Conservation (phyloP, 2,797 vertebrate genomes). For the Macroramphosus scolopax region DNA sequence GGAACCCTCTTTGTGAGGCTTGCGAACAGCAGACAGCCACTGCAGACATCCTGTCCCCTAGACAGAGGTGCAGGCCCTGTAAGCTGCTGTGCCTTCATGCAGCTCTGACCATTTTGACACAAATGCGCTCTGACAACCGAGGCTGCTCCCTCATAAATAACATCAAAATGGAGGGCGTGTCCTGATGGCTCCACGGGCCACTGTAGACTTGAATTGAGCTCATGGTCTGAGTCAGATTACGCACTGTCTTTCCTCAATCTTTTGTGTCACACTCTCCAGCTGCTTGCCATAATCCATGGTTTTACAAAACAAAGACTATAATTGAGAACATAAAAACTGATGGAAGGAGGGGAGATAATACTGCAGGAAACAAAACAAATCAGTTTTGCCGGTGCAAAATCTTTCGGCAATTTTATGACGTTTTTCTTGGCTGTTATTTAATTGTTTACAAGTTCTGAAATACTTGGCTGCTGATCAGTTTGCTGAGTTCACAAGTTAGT, state of each 20-base stretch:
- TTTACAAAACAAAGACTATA: constrained; percentile 21
- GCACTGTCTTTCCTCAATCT: constrained; percentile 48
- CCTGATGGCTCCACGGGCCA: constrained; percentile 64
- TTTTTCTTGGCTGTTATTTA: constrained; percentile 6
- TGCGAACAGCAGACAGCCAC: constrained; percentile 58
- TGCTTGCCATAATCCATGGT: constrained; percentile 39
- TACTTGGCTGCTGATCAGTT: constrained; percentile 1
- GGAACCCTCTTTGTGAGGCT: constrained; percentile 65
- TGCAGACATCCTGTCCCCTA: constrained; percentile 60
- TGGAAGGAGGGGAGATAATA: not conserved
- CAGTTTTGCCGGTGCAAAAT: not conserved
- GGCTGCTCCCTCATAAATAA: constrained; percentile 82
- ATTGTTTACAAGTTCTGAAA: constrained; percentile 10
- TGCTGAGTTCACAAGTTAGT: too few relatives aligned
- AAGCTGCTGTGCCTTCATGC: constrained; percentile 79
- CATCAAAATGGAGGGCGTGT: constrained; percentile 77
- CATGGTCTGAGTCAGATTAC: constrained; percentile 60
- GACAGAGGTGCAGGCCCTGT: constrained; percentile 70
- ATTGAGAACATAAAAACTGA: constrained; percentile 8
- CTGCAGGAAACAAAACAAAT: not conserved
- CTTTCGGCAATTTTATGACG: not conserved
- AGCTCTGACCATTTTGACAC: constrained; percentile 82
- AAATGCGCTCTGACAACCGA: constrained; percentile 81
- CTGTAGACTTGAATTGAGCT: constrained; percentile 64
- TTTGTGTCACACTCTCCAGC: constrained; percentile 59